Evolutionary conservation across 2,113 vertebrate species (phyloP).

Genomic region (Canis aureus): DNA sequence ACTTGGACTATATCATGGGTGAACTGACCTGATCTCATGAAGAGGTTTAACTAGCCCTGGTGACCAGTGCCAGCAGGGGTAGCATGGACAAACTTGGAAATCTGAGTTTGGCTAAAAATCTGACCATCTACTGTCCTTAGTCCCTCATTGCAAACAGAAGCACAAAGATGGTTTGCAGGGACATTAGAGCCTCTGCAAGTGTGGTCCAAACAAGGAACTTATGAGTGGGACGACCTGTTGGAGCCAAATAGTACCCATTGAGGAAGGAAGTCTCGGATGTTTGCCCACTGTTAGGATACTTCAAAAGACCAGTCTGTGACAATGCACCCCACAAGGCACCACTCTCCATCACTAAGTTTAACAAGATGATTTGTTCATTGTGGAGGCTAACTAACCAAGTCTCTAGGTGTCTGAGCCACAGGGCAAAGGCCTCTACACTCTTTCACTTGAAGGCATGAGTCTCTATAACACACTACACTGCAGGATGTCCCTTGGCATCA

Average conservation of each 20-base stretch:
- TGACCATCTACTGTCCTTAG: not conserved
- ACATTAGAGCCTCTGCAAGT: not conserved
- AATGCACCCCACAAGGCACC: not conserved
- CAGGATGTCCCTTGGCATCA: not conserved
- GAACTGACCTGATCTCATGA: not conserved
- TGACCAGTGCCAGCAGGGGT: not conserved
- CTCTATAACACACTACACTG: accelerated
- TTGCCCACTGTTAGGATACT: not conserved
- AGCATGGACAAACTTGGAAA: not conserved
- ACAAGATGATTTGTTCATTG: not conserved
- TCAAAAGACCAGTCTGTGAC: not conserved
- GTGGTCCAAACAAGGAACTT: not conserved
- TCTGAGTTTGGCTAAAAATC: not conserved
- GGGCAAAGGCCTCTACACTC: not conserved
- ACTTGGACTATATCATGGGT: not conserved
- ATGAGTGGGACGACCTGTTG: not conserved
- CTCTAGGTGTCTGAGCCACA: not conserved
- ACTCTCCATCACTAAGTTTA: not conserved
- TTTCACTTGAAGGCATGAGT: not conserved
- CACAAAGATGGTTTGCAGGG: not conserved
- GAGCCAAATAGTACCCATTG: not conserved
- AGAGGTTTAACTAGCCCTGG: not conserved
- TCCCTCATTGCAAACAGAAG: not conserved
- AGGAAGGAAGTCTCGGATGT: not conserved
- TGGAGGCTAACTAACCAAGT: not conserved